Base-by-base conservation (phyloP, 2,888 invertebrate species). In the Zele albiditarsus region DNA sequence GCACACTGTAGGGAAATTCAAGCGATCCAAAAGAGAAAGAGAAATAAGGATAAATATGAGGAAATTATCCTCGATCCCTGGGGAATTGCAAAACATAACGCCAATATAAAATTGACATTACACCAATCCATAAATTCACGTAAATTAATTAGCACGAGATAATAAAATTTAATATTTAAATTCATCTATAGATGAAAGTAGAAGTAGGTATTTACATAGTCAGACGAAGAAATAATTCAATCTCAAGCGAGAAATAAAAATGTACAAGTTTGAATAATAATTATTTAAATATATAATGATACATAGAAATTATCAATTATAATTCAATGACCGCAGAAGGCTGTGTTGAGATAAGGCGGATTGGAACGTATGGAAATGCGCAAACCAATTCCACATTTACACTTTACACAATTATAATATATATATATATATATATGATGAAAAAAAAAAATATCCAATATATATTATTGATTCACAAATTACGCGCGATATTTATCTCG, bases 61-160 rank as follows among this genome's bases (percentile, higher is more conserved):
- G 42, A 80, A 71, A 74, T 49, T 69, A 75, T 75, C 75, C 73
- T 63, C 78, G 76, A 75, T 80, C 77, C 80, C 76, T 71, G 76
- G 77, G 77, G 80, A 80, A 76, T 53, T 8, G 1, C 5, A 8
- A 10, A 31, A 33, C 23, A 57, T 57, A 38, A 38, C 25, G 20
- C 12, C 42, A 60, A 62, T 60, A 53, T 27, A n/a, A 38, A 38
- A 20, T 33, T 23, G 12, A 62, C 70, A 27, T 42, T 60, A 60
- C 60, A 33, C 38, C 23, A 20, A n/a, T 38, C 28, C 38, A 16
- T 49, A 46, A 46, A 38, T 53, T n/a, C 46, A n/a, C 20, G 23
- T n/a, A 3, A 67, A 49, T 25, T 28, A 31, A 27, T n/a, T 27
- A 31, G 14, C n/a, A 53, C 12, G n/a, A 6, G 23, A 25, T 20